Base-by-base conservation (phyloP, 2,888 invertebrate genomes). In the Griposia aprilina region DNA sequence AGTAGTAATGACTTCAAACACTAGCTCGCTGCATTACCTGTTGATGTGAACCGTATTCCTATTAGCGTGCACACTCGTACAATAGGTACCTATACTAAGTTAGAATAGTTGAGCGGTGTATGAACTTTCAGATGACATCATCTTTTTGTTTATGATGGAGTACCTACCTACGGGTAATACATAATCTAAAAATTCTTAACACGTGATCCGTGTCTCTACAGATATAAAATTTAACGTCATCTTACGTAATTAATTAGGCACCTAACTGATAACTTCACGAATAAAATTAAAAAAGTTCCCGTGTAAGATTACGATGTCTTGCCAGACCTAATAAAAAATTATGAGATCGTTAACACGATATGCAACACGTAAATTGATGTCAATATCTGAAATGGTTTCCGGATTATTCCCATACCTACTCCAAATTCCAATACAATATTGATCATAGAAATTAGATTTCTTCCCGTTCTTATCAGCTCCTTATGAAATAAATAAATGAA, bases 291-390 rank as follows among this genome's bases (percentile, higher is more conserved):
- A 55, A 17, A n/a, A 74, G 20, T 48, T 45, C 71, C 81, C 72
- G 20, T 17, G 7, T n/a, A 36, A 71, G 0, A 36, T 1, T 8
- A 68, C 4, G 10, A 48, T 10, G 36, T 50, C 15, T 81, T 85
- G 74, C 74, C 81, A 81, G 50, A 41, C 23, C 1, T 17, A 60
- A 74, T 80, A 72, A 68, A 20, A 8, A 7, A 26, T 41, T 7
- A n/a, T 45, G 6, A 3, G 5, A 20, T 82, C 20, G 0, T 13
- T 45, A 20, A 30, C 15, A 57, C 62, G 48, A 13, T 26, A 57
- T 17, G 8, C 2, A 20, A 26, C 48, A 68, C 13, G 50, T 50
- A 41, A 11, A 30, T 41, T 52, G 70, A 26, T 78, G 17, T 50
- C 41, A 62, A n/a, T 41, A 52, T 45, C 13, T n/a, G 8, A 11